Conservation (phyloP, 2,797 vertebrate genomes). For the Tapirus indicus region DNA sequence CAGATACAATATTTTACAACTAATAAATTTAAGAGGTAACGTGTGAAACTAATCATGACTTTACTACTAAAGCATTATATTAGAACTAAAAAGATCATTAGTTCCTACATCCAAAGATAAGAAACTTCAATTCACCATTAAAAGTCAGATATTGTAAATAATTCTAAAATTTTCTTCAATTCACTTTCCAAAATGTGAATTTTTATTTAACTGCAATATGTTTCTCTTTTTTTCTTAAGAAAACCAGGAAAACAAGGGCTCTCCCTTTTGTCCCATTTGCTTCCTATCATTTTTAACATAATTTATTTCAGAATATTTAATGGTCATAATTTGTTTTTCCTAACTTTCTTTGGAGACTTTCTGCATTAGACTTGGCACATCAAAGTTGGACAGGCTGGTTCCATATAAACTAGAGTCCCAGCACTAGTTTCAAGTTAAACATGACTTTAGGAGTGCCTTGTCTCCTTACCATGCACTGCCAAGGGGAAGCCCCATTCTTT, state of each 20-base stretch:
- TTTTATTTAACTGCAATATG: not conserved
- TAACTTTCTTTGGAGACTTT: not conserved
- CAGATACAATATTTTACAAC: slow-evolving; percentile 3
- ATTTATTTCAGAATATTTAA: not conserved
- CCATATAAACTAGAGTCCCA: not conserved
- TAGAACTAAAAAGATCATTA: not conserved
- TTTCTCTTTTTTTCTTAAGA: not conserved
- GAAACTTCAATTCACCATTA: not conserved
- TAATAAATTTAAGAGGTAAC: not conserved
- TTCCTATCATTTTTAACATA: not conserved
- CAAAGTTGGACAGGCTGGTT: not conserved
- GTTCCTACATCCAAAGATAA: not conserved
- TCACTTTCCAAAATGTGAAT: slow-evolving; percentile 2
- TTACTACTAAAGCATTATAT: slow-evolving; percentile 20
- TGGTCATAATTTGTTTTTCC: not conserved
- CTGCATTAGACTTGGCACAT: not conserved
- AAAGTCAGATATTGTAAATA: not conserved
- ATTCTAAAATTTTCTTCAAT: slow-evolving; percentile 13
- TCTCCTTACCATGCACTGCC: not conserved
- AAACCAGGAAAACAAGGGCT: not conserved
- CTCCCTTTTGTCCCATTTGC: not conserved
- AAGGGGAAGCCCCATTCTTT: not conserved
- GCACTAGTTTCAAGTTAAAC: not conserved
- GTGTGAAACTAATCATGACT: slow-evolving; percentile 21
- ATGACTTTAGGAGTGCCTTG: not conserved